Evolutionary conservation across 2,113 vertebrate species (phyloP).

Genomic region (Collichthys lucidus): DNA sequence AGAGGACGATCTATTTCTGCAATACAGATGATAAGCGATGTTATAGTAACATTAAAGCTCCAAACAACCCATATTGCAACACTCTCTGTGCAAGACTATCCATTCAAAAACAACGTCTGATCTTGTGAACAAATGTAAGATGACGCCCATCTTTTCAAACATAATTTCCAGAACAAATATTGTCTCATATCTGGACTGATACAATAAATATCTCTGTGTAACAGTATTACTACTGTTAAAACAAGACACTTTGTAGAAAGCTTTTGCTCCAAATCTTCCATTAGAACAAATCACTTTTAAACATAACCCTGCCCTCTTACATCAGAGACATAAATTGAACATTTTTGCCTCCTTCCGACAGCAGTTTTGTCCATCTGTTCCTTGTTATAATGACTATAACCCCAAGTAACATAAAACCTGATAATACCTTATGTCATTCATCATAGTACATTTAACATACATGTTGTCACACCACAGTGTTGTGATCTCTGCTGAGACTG

Average conservation of each 20-base stretch:
- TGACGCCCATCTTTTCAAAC: not conserved
- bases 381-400: slow-evolving; percentile 8
- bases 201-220: not conserved
- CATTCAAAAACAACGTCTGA: not conserved
- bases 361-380: slow-evolving; percentile 34
- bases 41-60: not conserved
- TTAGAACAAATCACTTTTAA: slow-evolving; percentile 14
- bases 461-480: not conserved
- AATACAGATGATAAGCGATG: not conserved
- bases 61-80: not conserved
- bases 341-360: slow-evolving; percentile 2
- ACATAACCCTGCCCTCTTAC: not conserved
- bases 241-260: not conserved
- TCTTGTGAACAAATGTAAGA: not conserved
- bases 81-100: not conserved
- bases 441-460: slow-evolving; percentile 16
- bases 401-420: not conserved
- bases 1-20: not conserved
- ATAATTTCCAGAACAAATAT: not conserved
- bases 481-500: not conserved
- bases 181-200: not conserved
- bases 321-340: not conserved
- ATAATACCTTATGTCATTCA: slow-evolving; percentile 4
- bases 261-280: not conserved
- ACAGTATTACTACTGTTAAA: not conserved